Base-by-base conservation (phyloP, 2,113 vertebrate species). In the Perognathus longimembris region DNA sequence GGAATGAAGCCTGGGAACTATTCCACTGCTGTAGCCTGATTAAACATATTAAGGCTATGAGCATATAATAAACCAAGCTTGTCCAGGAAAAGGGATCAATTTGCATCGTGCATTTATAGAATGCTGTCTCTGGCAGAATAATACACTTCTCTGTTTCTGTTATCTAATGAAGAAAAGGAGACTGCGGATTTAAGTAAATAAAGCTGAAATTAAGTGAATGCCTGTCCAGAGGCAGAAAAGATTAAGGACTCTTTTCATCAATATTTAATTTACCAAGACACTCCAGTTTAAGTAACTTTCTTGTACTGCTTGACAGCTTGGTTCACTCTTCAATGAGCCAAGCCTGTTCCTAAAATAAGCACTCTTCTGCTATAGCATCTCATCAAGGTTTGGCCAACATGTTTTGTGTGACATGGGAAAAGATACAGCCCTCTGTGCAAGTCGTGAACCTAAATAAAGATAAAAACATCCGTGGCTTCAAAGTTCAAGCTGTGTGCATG, bases 231-330 rank as follows among this genome's bases (percentile, higher is more conserved):
- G 77, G 69, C 83, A 85, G 50, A 89, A 22, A 63, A 93, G 30
- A 96, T 95, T 93, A 89, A 87, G 73, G 38, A 7, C 22, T n/a
- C 45, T 40, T 93, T 88, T 80, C 50, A 95, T 86, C 84, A 78
- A 81, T 96, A 96, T 91, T 96, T 95, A 86, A 94, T 96, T 94
- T 91, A 89, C 80, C 87, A 84, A 86, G 69, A 89, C 77, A 75
- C 38, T 82, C 77, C 66, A 89, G 40, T 84, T 93, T 93, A 82
- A 94, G 69, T 87, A 89, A 95, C 64, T 87, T 94, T 94, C 34
- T 79, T 83, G 77, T 21, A 57, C 32, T 42, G 45, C 81, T 89
- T 93, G 83, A 92, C 88, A 93, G 77, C 59, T 96, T 95, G 80
- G 86, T 89, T 95, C 79, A 74, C 42, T 84, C 67, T 89, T 66